phyloP scores from a whole-genome alignment of 1,140 invertebrate genomes.

The Dendroctonus ponderosae region DNA sequence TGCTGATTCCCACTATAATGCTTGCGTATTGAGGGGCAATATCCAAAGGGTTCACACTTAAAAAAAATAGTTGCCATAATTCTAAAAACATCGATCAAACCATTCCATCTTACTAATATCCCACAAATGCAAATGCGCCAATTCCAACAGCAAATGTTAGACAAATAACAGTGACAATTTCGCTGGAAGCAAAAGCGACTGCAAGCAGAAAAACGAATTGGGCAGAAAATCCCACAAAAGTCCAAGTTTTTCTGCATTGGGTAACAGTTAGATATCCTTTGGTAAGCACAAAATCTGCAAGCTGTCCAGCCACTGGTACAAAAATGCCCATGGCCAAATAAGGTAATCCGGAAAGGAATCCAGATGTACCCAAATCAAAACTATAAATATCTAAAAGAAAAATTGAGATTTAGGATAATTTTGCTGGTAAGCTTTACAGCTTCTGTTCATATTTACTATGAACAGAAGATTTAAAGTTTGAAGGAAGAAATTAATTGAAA shows the following conservation, averaged over 20 bases:
- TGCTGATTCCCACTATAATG: slow-evolving; percentile 83
- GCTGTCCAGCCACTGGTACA: slow-evolving; percentile 72
- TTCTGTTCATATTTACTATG: neutral
- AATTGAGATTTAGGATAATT: neutral
- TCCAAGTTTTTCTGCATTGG: slow-evolving; percentile 71
- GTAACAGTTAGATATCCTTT: slow-evolving; percentile 68
- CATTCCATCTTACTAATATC: slow-evolving; percentile 64
- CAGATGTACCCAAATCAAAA: slow-evolving; percentile 72
- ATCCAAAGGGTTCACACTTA: slow-evolving; percentile 83
- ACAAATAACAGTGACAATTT: slow-evolving; percentile 67
- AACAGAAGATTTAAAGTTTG: neutral
- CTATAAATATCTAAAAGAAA: slow-evolving; percentile 64
- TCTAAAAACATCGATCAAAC: neutral
- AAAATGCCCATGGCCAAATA: slow-evolving; percentile 83
- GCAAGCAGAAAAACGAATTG: slow-evolving; percentile 83
- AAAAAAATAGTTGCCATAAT: slow-evolving; percentile 36
- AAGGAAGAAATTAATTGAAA: neutral
- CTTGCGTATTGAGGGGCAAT: slow-evolving; percentile 81
- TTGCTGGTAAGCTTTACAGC: no score
- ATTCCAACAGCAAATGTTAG: slow-evolving; percentile 83
- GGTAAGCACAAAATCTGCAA: slow-evolving; percentile 74
- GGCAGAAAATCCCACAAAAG: slow-evolving; percentile 74
- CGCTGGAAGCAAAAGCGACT: slow-evolving; percentile 67
- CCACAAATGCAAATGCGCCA: slow-evolving; percentile 86
- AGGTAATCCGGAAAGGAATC: slow-evolving; percentile 78